Evolutionary conservation across 2,797 vertebrate genomes (phyloP).

Genomic region (Notolabrus celidotus): DNA sequence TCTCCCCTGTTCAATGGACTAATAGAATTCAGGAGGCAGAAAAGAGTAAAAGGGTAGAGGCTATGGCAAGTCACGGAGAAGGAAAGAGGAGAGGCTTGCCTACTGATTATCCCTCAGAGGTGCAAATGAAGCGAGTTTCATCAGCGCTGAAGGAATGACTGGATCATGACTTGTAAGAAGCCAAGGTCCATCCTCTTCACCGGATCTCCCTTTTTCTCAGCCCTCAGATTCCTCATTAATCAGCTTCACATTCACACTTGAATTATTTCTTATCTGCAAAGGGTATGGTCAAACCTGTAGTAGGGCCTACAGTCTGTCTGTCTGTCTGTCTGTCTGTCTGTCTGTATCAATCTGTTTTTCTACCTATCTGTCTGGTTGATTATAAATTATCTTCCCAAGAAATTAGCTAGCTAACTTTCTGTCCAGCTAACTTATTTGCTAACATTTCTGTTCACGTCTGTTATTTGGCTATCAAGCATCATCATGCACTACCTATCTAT

Average conservation of each 20-base stretch:
- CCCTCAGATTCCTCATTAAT: constrained; percentile 26
- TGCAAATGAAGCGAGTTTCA: constrained; percentile 71
- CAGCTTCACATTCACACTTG: constrained; percentile 30
- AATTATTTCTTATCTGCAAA: constrained; percentile 38
- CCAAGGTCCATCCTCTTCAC: constrained; percentile 55
- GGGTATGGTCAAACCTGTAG: constrained; percentile 2
- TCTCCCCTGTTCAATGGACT: constrained; percentile 51
- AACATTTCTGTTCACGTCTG: too few relatives aligned
- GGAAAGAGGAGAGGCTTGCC: constrained; percentile 49
- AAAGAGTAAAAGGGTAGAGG: constrained; percentile 60
- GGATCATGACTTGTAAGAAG: constrained; percentile 59
- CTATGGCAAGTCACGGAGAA: constrained; percentile 41
- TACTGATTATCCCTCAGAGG: constrained; percentile 66
- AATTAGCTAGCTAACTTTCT: neutral
- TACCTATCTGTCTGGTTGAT: too few relatives aligned
- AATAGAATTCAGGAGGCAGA: constrained; percentile 52
- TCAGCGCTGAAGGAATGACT: constrained; percentile 49
- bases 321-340: neutral
- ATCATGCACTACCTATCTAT: too few relatives aligned
- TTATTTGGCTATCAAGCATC: too few relatives aligned
- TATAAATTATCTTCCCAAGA: neutral
- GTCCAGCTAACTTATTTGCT: too few relatives aligned
- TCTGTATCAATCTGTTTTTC: neutral
- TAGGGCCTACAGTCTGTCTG: too few relatives aligned
- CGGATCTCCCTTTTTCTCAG: constrained; percentile 36